Percentiles rank a stretch among this genome's conserved stretches.
These are phyloP conservation scores for Drosophila cyrtoloma DNA, from an alignment of 2,888 invertebrate genomes.

Conservation along the genomic window DNA sequence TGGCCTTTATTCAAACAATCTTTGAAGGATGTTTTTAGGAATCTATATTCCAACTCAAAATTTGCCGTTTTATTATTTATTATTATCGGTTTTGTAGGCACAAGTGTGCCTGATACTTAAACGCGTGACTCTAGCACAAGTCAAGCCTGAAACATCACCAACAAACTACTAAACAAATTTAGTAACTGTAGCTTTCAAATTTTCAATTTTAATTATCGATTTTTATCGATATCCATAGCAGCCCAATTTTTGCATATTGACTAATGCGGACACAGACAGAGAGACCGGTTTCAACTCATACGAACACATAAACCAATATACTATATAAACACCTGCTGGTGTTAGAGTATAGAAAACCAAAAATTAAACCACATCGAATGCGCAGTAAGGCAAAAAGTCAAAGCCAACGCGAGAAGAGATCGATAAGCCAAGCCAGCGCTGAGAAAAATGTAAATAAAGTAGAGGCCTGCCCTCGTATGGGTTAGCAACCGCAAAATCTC, in stretches of 20 bases:
- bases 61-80: too few relatives aligned
- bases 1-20: not conserved
- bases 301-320: not conserved
- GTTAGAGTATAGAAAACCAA: not conserved
- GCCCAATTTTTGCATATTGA: not conserved
- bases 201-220: not conserved
- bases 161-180: not conserved
- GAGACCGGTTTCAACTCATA: not conserved
- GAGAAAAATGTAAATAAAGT: conserved; percentile 74
- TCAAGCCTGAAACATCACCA: not conserved
- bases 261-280: not conserved
- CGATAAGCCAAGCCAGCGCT: conserved; percentile 60
- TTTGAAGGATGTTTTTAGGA: not conserved
- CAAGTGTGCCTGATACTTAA: too few relatives aligned
- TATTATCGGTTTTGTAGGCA: too few relatives aligned
- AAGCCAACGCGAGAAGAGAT: conserved; percentile 52
- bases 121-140: not conserved
- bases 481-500: conserved; percentile 77
- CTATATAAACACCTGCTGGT: not conserved
- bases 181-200: not conserved
- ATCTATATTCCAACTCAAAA: not conserved
- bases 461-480: conserved; percentile 28
- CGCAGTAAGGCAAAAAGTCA: conserved; percentile 27
- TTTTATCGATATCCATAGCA: not conserved
- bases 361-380: conserved; percentile 43